A percentile compares a stretch with the other conserved stretches of the same genome.
These are phyloP conservation scores for Microcebus jonahi DNA, from an alignment of 2,113 vertebrate species.

Conservation along the genomic window DNA sequence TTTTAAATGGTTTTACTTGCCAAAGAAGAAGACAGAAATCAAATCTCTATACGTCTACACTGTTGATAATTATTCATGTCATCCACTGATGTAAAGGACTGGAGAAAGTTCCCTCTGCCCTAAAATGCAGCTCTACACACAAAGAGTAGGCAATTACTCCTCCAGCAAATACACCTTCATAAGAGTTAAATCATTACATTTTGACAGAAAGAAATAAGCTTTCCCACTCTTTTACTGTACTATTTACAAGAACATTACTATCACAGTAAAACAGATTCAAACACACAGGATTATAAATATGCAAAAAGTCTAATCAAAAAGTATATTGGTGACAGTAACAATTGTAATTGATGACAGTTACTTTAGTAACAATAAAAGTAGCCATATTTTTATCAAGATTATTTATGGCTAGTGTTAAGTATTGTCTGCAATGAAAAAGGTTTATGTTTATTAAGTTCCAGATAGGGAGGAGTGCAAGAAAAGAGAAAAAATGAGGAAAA, in stretches of 20 bases:
- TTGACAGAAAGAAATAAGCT: background rate
- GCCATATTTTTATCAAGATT: constrained; percentile 26
- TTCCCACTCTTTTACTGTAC: background rate
- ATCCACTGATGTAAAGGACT: constrained; percentile 30
- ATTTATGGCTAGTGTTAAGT: constrained; percentile 48
- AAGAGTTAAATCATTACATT: constrained; percentile 17
- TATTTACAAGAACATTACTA: constrained; percentile 19
- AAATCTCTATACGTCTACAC: background rate
- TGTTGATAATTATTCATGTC: background rate
- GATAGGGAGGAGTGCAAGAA: background rate
- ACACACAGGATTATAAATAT: background rate
- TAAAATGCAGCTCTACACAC: constrained; percentile 33
- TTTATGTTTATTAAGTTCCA: constrained; percentile 24
- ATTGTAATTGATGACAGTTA: background rate
- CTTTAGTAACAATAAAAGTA: constrained; percentile 6
- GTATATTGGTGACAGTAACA: background rate
- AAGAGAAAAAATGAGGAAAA: background rate
- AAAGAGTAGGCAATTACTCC: background rate
- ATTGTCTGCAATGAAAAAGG: background rate
- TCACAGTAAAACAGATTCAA: constrained; percentile 17
- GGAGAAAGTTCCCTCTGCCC: background rate
- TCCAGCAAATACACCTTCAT: background rate
- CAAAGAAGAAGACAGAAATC: background rate
- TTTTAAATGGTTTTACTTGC: constrained; percentile 18
- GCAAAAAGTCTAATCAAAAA: constrained; percentile 24